These are phyloP conservation scores for Xestia xanthographa DNA, from an alignment of 2,888 invertebrate genomes.

Conservation along the genomic window DNA sequence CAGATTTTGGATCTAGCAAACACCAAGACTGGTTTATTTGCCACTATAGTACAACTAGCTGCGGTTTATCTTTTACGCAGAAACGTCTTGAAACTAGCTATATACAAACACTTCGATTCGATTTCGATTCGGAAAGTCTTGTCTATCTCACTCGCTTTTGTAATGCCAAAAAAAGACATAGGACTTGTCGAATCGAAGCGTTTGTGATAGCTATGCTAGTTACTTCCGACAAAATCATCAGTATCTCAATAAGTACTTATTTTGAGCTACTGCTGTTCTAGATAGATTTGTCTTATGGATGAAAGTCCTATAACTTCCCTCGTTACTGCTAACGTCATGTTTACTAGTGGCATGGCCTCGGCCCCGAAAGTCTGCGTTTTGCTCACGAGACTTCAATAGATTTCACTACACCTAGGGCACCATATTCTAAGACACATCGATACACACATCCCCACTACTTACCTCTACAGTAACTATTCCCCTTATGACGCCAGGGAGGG, in stretches of 20 bases:
- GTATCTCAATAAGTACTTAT: background rate
- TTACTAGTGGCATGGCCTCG: background rate
- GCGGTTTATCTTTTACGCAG: background rate
- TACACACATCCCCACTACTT: background rate
- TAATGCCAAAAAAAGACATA: too few species aligned
- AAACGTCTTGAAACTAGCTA: too few species aligned
- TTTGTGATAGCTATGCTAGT: too few species aligned
- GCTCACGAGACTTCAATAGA: background rate
- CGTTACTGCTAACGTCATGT: background rate
- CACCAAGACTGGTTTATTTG: background rate
- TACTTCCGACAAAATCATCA: too few species aligned
- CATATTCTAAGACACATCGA: slow-evolving; percentile 56
- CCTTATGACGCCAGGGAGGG: slow-evolving; percentile 2
- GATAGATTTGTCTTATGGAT: background rate
- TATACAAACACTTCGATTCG: too few species aligned
- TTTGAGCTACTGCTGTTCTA: background rate
- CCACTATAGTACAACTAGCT: background rate
- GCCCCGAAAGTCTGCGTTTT: background rate
- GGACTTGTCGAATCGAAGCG: too few species aligned
- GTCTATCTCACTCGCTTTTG: too few species aligned
- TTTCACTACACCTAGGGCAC: slow-evolving; percentile 46
- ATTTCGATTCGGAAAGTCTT: too few species aligned
- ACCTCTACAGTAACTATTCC: slow-evolving; percentile 46
- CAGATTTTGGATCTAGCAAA: background rate
- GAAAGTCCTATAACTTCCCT: background rate